phyloP scores from a whole-genome alignment of 2,113 vertebrate genomes.

The Scatophagus argus region DNA sequence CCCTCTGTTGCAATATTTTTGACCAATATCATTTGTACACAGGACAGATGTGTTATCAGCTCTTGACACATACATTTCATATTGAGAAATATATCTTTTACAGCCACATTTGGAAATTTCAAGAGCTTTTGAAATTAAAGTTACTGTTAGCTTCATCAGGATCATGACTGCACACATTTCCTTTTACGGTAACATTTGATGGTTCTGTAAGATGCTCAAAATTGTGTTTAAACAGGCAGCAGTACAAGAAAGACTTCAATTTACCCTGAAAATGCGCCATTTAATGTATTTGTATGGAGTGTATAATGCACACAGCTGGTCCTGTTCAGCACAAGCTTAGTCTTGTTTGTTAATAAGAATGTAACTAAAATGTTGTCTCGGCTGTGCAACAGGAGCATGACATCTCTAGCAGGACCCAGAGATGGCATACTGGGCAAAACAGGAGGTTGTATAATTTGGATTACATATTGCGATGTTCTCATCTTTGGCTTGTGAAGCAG shows the following conservation, averaged over 20 bases:
- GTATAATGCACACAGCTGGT: conserved; percentile 22
- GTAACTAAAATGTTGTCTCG: conserved; percentile 16
- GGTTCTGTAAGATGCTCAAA: background rate
- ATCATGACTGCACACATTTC: background rate
- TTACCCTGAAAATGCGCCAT: background rate
- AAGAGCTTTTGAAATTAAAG: conserved; percentile 8
- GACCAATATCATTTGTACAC: background rate
- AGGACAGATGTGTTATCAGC: no score
- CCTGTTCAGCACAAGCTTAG: conserved; percentile 23
- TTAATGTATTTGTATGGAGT: background rate
- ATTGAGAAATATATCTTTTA: conserved; percentile 1
- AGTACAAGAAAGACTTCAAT: background rate
- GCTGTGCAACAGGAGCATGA: conserved; percentile 12
- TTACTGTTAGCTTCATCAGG: background rate
- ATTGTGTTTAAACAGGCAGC: conserved; percentile 4
- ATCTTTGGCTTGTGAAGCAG: background rate
- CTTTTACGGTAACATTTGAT: background rate
- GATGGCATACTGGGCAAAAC: background rate
- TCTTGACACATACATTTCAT: conserved; percentile 22
- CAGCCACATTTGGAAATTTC: background rate
- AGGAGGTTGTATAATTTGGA: background rate
- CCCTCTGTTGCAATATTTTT: background rate
- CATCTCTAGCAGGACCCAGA: background rate
- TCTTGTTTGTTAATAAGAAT: conserved; percentile 45
- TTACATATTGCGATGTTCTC: background rate